Base-by-base conservation (phyloP, 2,113 vertebrate genomes). In the Poeciliopsis turrubarensis region DNA sequence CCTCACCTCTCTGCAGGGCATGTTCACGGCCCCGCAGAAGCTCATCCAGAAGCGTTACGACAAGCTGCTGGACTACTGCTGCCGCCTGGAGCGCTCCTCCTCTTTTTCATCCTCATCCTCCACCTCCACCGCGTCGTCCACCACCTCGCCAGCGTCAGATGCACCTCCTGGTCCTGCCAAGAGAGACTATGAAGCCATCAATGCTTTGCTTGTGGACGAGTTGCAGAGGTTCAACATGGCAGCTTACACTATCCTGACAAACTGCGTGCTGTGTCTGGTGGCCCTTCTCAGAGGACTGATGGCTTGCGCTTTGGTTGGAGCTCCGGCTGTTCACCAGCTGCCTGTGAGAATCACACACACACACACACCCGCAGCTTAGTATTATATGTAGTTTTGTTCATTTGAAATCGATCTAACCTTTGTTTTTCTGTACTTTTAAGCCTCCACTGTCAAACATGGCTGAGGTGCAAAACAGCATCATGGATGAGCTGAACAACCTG, bases 11-110 rank as follows among this genome's bases (percentile, higher is more conserved):
- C 93, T 99, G 41, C 96, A 96, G 70, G 88, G 95, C 87, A 94
- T 98, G 82, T 99, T 99, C 81, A 83, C 95, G 0, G 95, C 95
- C 25, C 98, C 98, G 1, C 97, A 98, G 92, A 99, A 99, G 89
- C 97, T 99, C 77, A 97, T 99, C 84, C 97, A 98, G 92, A 99
- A 99, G 84, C 97, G 98, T 63, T 98, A 98, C 1, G 97, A 99
- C 93, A 99, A 99, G 87, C 79, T 99, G 62, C 90, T 99, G 73
- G 98, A 99, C 90, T 98, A 95, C 81, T 96, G 96, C 92, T 95
- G 97, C 91, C 95, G 70, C 79, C 90, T 95, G 63, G 96, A 95
- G 86, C 94, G 92, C 84, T 92, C 95, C 0, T 92, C 92, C 22
- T 94, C 94, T 51, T 80, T 85, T 25, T 80, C 86, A 30, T 77